phyloP scores from a whole-genome alignment of 2,113 vertebrate genomes.

The Planiliza haematocheilus region DNA sequence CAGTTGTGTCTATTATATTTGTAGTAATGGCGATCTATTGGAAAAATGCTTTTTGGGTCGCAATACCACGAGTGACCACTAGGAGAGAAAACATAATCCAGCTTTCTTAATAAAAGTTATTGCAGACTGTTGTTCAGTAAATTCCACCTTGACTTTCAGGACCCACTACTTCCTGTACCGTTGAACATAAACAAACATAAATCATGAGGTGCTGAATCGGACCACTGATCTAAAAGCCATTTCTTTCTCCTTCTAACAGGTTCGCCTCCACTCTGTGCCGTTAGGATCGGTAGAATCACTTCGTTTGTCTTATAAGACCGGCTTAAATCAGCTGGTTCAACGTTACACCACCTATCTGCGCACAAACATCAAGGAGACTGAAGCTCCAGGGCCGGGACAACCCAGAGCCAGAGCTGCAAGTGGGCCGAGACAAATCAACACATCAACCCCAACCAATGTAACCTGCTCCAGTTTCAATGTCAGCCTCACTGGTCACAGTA shows the following conservation, averaged over 20 bases:
- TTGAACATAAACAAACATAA: too few species aligned
- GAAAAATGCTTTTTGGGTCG: too few species aligned
- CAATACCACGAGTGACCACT: too few species aligned
- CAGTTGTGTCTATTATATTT: too few species aligned
- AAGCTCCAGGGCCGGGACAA: not conserved
- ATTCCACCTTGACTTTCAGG: too few species aligned
- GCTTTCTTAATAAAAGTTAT: too few species aligned
- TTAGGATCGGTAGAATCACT: constrained; percentile 75
- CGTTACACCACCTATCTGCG: constrained; percentile 73
- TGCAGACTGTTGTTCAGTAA: too few species aligned
- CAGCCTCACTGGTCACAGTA: not conserved
- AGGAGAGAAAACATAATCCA: too few species aligned
- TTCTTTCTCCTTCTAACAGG: constrained; percentile 56
- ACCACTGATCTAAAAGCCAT: not conserved
- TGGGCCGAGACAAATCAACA: not conserved
- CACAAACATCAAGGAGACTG: constrained; percentile 68
- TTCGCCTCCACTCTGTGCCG: constrained; percentile 75
- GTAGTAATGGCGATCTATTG: too few species aligned
- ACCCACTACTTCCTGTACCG: too few species aligned
- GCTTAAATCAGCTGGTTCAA: constrained; percentile 61
- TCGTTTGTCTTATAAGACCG: constrained; percentile 73
- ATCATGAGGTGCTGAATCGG: too few species aligned
- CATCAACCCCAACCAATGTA: not conserved
- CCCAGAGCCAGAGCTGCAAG: not conserved
- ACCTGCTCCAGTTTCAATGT: constrained; percentile 28